Evolutionary conservation across 2,113 vertebrate species (phyloP).

Genomic region (Collichthys lucidus): DNA sequence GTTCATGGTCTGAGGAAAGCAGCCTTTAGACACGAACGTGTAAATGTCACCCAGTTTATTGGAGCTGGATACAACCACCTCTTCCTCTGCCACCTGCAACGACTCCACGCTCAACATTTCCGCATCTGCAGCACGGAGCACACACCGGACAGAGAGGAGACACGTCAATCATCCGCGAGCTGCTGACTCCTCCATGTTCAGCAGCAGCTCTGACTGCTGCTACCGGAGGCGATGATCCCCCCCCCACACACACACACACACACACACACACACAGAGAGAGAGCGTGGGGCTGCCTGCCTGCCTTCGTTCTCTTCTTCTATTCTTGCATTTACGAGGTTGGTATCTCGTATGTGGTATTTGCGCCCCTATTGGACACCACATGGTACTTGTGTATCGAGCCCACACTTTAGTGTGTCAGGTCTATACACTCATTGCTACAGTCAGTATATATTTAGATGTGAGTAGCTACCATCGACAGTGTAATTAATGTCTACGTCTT

Average conservation of each 20-base stretch:
- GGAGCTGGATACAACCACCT: slow-evolving; percentile 88
- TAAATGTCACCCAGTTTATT: slow-evolving; percentile 88
- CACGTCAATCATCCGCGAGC: not conserved
- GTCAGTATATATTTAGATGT: too few relatives aligned
- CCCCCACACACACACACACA: not conserved
- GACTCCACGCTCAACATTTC: slow-evolving; percentile 86
- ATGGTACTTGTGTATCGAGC: too few relatives aligned
- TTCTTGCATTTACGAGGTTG: accelerated
- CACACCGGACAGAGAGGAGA: not conserved
- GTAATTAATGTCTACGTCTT: too few relatives aligned
- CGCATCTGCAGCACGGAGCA: not conserved
- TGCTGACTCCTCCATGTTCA: slow-evolving; percentile 3
- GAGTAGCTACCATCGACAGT: too few relatives aligned
- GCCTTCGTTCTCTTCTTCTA: slow-evolving; percentile 35
- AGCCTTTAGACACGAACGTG: slow-evolving; percentile 88
- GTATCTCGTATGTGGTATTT: not conserved
- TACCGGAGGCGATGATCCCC: not conserved
- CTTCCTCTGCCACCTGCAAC: slow-evolving; percentile 89
- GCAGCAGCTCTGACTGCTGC: not conserved
- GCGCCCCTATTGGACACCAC: slow-evolving; percentile 7
- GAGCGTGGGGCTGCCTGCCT: not conserved
- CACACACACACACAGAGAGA: not conserved
- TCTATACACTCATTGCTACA: too few relatives aligned
- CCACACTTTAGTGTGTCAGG: too few relatives aligned
- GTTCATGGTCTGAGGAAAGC: slow-evolving; percentile 88